These are phyloP conservation scores for Monochamus saltuarius DNA, from an alignment of 1,140 invertebrate species.

Conservation along the genomic window DNA sequence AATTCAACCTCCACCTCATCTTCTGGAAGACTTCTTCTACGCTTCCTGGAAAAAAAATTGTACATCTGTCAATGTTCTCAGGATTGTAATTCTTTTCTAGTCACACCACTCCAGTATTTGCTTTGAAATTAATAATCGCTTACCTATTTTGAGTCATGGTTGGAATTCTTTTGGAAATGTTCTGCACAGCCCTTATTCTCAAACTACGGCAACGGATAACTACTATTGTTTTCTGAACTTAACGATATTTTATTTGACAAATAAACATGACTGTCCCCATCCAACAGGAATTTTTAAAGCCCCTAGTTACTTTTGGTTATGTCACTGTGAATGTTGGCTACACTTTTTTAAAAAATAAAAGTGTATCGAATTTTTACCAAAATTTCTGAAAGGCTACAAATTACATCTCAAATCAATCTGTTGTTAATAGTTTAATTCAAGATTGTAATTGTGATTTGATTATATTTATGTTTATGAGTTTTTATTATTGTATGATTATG, in stretches of 20 bases:
- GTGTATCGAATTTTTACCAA: too few relatives aligned
- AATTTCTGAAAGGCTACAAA: too few relatives aligned
- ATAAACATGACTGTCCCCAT: too few relatives aligned
- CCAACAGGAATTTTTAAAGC: neutral
- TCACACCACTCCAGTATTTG: too few relatives aligned
- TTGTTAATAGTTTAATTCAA: too few relatives aligned
- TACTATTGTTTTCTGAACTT: constrained; percentile 5
- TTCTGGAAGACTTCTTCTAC: constrained; percentile 58
- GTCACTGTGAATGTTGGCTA: neutral
- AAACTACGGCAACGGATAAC: neutral
- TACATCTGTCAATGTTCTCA: too few relatives aligned
- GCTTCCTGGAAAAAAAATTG: constrained; percentile 58
- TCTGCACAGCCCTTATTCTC: too few relatives aligned
- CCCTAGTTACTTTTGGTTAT: neutral
- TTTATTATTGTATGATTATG: too few relatives aligned
- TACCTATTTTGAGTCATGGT: constrained; percentile 34
- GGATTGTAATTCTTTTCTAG: too few relatives aligned
- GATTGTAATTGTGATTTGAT: too few relatives aligned
- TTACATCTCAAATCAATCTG: too few relatives aligned
- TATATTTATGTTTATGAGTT: too few relatives aligned
- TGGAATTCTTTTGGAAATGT: neutral
- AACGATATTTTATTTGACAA: constrained; percentile 17
- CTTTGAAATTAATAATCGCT: neutral
- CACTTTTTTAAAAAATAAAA: neutral
- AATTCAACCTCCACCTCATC: constrained; percentile 65